Base-by-base conservation (phyloP, 2,797 vertebrate genomes). In the Gymnoscopelus braueri region DNA sequence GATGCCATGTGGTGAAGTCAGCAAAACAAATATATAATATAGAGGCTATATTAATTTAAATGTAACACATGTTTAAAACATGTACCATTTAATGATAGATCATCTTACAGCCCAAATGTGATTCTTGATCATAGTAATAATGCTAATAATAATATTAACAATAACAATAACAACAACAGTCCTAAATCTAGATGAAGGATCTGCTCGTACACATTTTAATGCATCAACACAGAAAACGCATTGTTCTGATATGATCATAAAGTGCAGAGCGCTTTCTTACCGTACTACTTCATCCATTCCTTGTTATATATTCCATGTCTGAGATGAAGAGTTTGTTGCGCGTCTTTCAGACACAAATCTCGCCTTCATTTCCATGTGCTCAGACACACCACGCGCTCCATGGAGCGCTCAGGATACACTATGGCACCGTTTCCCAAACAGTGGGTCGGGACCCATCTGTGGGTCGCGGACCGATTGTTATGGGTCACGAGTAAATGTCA, bases 331-430 rank as follows among this genome's bases (percentile, higher is more conserved):
- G 72, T 77, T 19, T 79, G 79, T 81, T 79, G 79, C 82, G 80
- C 71, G 72, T 81, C 87, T 87, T 81, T 26, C 74, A 64, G 66
- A 85, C 80, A 73, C 86, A 87, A 80, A 88, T 84, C 90, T 90
- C 88, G 91, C 90, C 87, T 44, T 88, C 75, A 80, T 84, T 91
- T 91, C 90, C 93, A 94, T 92, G 93, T 93, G 93, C 93, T 92
- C 89, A 75, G 84, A 5, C 8, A 44, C 80, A 90, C 84, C 89
- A 69, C 90, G 93, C 89, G 90, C 91, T 89, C 80, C 78, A 59
- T 70, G 78, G 75, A 79, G 81, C 77, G 82, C 82, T 79, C 78
- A 69, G 87, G 86, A 89, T 83, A 78, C 77, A 72, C 32, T 32
- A 32, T 32, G 5, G 32, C 3, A 32, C 5, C 5, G 32, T 32